Evolutionary conservation across 2,797 vertebrate genomes (phyloP).

Genomic region (Oreochromis grahami): DNA sequence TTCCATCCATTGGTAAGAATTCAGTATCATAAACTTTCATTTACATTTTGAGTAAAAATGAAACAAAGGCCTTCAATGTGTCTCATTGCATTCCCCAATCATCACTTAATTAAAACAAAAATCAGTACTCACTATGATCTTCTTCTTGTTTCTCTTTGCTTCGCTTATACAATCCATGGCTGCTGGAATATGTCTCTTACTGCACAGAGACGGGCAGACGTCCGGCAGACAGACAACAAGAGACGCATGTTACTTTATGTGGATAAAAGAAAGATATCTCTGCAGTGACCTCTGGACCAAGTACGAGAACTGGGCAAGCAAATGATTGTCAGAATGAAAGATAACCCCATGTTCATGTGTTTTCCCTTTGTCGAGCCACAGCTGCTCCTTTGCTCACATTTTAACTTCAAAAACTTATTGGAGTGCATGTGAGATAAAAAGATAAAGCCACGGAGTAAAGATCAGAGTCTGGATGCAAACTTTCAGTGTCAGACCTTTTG

Average conservation of each 20-base stretch:
- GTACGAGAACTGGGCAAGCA: not conserved
- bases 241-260: accelerated
- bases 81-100: not conserved
- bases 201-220: not conserved
- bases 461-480: not conserved
- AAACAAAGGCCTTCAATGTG: not conserved
- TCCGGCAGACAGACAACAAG: not conserved
- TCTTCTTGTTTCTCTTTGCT: constrained; percentile 24
- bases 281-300: constrained; percentile 43
- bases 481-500: not conserved
- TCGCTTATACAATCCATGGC: constrained; percentile 19
- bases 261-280: not conserved
- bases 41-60: not conserved
- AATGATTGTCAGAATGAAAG: constrained; percentile 12
- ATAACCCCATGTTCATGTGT: not conserved
- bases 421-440: not conserved
- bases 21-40: not conserved
- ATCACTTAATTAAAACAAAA: not conserved
- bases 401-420: not conserved
- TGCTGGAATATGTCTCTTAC: not conserved
- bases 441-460: not conserved
- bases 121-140: constrained; percentile 51
- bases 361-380: not conserved
- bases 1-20: not conserved
- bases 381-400: not conserved